A percentile compares a stretch with the other conserved stretches of the same genome.
Evolutionary conservation across 2,113 vertebrate species (phyloP).

Genomic region (Psophia crepitans): DNA sequence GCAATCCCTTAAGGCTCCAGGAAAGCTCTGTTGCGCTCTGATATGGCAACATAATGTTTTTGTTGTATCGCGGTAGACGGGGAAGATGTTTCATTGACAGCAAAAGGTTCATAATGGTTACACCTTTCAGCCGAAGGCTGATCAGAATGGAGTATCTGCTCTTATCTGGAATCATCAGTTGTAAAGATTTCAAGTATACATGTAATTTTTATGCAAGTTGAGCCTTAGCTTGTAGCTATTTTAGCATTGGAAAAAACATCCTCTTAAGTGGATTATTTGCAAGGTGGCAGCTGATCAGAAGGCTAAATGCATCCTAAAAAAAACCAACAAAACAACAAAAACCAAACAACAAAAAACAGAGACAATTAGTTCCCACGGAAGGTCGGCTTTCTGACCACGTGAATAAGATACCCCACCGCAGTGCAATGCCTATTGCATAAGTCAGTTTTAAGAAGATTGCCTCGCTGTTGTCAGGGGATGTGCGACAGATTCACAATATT

Average conservation of each 20-base stretch:
- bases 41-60: slow-evolving; percentile 49
- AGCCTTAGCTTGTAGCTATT: slow-evolving; percentile 42
- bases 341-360: background rate
- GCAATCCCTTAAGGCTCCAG: slow-evolving; percentile 47
- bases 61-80: slow-evolving; percentile 31
- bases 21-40: background rate
- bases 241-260: slow-evolving; percentile 38
- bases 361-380: background rate
- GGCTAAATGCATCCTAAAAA: background rate
- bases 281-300: slow-evolving; percentile 34
- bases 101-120: slow-evolving; percentile 19
- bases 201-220: slow-evolving; percentile 63
- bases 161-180: slow-evolving; percentile 63
- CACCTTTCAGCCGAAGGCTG: slow-evolving; percentile 64
- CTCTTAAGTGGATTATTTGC: slow-evolving; percentile 43
- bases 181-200: slow-evolving; percentile 64
- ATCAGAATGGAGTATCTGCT: slow-evolving; percentile 21
- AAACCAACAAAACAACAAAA: background rate
- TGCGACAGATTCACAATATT: slow-evolving; percentile 62
- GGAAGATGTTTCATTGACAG: slow-evolving; percentile 53
- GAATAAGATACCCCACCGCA: background rate
- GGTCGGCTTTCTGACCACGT: background rate
- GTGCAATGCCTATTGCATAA: background rate
- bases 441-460: slow-evolving; percentile 42
- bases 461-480: slow-evolving; percentile 52